Evolutionary conservation across 2,113 vertebrate species (phyloP).

Genomic region (Tapirus terrestris): DNA sequence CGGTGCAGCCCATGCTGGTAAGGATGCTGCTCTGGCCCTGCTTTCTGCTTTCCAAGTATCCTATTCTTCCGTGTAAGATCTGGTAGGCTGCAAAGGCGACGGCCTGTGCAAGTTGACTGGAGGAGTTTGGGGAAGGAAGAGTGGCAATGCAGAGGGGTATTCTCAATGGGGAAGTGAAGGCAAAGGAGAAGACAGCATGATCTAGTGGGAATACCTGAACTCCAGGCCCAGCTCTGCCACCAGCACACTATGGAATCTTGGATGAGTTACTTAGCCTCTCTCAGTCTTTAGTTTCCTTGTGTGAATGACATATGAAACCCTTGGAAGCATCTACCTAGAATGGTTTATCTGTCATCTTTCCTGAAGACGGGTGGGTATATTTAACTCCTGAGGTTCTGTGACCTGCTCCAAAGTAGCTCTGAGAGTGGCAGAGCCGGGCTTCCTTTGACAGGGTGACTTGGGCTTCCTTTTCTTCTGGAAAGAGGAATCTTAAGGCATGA

Average conservation of each 20-base stretch:
- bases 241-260: background rate
- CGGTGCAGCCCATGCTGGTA: constrained; percentile 99
- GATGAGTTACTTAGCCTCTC: background rate
- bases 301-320: background rate
- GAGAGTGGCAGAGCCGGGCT: background rate
- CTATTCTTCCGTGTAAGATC: background rate
- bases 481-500: background rate
- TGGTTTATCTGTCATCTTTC: background rate
- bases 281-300: background rate
- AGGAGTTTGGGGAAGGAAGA: background rate
- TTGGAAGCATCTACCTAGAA: background rate
- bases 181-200: background rate
- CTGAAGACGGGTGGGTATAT: background rate
- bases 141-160: background rate
- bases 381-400: background rate
- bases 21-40: constrained; percentile 18
- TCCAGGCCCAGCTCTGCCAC: background rate
- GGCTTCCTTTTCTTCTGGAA: background rate
- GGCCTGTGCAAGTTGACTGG: background rate
- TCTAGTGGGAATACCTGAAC: background rate
- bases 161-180: background rate
- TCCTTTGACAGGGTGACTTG: background rate
- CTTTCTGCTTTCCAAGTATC: background rate
- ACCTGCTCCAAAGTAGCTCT: background rate
- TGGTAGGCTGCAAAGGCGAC: background rate